Evolutionary conservation across 2,797 vertebrate species (phyloP).

Genomic region (Lepilemur ruficaudatus): DNA sequence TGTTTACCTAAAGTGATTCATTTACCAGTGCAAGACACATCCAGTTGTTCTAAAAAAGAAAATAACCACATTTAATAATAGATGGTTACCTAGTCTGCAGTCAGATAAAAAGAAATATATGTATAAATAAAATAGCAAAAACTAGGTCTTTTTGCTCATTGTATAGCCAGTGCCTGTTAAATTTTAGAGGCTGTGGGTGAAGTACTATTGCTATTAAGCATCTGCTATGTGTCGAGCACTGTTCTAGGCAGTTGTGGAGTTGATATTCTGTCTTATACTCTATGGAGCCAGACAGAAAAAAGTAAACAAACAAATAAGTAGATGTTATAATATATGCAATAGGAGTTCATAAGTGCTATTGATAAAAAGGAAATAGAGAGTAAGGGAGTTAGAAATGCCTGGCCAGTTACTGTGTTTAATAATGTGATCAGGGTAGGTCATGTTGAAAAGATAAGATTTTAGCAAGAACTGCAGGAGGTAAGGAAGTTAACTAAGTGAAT

Average conservation of each 20-base stretch:
- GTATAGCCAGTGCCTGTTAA: too few relatives aligned
- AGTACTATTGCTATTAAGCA: background rate
- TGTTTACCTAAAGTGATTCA: conserved; percentile 67
- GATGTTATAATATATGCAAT: background rate
- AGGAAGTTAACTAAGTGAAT: background rate
- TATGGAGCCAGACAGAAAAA: background rate
- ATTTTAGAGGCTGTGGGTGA: background rate
- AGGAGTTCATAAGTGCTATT: background rate
- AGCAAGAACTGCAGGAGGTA: background rate
- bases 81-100: background rate
- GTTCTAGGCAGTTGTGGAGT: background rate
- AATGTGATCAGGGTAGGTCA: background rate
- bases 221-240: background rate
- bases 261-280: background rate
- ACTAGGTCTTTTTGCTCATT: background rate
- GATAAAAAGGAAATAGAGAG: background rate
- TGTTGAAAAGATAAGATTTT: background rate
- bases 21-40: conserved; percentile 16
- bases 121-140: background rate
- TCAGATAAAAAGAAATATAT: background rate
- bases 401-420: background rate
- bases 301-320: background rate
- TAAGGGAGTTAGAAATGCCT: background rate
- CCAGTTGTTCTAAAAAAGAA: conserved; percentile 48
- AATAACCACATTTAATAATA: conserved; percentile 47